phyloP scores from a whole-genome alignment of 2,888 invertebrate genomes.

The Meiosimyza decipiens region DNA sequence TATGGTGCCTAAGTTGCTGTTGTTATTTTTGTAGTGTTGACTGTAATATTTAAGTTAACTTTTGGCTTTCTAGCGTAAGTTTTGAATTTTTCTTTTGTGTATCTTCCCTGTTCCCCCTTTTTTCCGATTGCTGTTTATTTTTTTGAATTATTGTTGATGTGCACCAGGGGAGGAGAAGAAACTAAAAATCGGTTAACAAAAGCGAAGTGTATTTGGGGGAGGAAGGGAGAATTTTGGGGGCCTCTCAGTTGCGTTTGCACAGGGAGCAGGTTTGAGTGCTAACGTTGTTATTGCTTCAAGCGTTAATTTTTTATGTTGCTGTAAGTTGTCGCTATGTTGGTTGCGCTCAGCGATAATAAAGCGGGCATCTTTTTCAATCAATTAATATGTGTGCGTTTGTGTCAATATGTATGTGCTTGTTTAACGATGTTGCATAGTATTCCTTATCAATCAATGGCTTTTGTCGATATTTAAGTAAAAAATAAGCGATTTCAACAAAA shows the following conservation, averaged over 20 bases:
- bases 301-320: not conserved
- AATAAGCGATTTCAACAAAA: not conserved
- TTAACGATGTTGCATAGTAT: no score
- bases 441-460: no score
- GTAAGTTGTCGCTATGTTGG: not conserved
- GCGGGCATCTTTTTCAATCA: not conserved
- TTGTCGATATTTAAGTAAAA: no score
- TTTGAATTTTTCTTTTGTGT: not conserved
- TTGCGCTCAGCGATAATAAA: not conserved
- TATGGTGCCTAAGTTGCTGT: conserved; percentile 9
- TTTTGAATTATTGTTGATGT: not conserved
- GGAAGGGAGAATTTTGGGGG: no score
- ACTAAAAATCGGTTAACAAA: no score
- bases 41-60: conserved; percentile 12
- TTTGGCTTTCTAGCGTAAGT: conserved; percentile 16
- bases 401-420: no score
- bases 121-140: conserved; percentile 14
- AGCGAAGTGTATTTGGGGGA: no score
- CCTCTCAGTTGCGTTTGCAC: no score
- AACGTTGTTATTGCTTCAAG: no score
- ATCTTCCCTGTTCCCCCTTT: no score
- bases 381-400: no score
- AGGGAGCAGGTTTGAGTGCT: no score
- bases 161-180: not conserved
- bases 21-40: conserved; percentile 11